Evolutionary conservation across 2,888 invertebrate genomes (phyloP).

Genomic region (Lepeophtheirus nordmannii): DNA sequence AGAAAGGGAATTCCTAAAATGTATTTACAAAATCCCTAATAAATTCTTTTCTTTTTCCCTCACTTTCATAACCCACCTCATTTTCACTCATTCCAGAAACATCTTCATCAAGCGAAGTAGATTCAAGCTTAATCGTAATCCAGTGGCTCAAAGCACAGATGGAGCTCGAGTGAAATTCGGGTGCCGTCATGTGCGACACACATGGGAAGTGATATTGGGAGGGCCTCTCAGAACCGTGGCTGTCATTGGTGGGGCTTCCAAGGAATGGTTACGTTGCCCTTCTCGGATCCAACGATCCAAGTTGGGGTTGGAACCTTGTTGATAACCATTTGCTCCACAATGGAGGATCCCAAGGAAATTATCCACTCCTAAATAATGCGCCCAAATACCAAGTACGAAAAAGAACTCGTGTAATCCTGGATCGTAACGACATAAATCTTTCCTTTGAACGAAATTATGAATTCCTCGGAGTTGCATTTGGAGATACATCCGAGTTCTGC

Average conservation of each 20-base stretch:
- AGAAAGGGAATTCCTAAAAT: too few relatives aligned
- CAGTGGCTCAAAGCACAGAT: slow-evolving; percentile 96
- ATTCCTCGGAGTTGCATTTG: slow-evolving; percentile 93
- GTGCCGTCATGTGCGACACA: slow-evolving; percentile 77
- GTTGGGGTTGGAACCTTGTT: slow-evolving; percentile 99
- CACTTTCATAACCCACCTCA: too few relatives aligned
- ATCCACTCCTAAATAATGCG: slow-evolving; percentile 83
- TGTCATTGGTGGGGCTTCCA: slow-evolving; percentile 85
- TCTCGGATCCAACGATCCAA: slow-evolving; percentile 85
- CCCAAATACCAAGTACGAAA: slow-evolving; percentile 97
- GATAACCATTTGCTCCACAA: slow-evolving; percentile 92
- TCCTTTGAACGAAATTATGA: slow-evolving; percentile 96
- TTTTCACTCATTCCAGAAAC: too few relatives aligned
- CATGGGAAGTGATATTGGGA: slow-evolving; percentile 97
- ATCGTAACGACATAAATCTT: slow-evolving; percentile 90
- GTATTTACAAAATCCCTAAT: too few relatives aligned
- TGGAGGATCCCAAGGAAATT: slow-evolving; percentile 84
- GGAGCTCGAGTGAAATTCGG: slow-evolving; percentile 74
- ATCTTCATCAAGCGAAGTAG: slow-evolving; percentile 91
- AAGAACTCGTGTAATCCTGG: slow-evolving; percentile 85
- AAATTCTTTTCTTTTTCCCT: too few relatives aligned
- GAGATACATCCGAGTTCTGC: too few relatives aligned
- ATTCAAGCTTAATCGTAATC: slow-evolving; percentile 91
- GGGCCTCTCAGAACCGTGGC: slow-evolving; percentile 96
- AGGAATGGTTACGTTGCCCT: slow-evolving; percentile 88